Percentiles rank a stretch among this genome's conserved stretches.
These are phyloP conservation scores for Parnassius orleans DNA, from an alignment of 2,888 invertebrate species.

Conservation along the genomic window DNA sequence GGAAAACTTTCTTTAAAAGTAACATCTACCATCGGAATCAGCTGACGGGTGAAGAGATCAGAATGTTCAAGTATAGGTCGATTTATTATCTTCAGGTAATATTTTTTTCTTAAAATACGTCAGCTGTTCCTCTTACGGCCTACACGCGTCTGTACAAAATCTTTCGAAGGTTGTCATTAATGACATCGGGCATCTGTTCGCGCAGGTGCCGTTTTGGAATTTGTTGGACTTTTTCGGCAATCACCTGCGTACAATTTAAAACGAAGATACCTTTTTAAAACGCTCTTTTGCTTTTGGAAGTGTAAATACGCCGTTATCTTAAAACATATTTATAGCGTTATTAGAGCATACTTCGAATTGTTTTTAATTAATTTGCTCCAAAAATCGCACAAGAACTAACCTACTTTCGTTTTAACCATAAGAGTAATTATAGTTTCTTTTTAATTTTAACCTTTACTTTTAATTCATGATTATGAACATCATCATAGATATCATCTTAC, in stretches of 20 bases:
- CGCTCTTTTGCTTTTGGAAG: neutral
- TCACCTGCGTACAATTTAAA: constrained; percentile 29
- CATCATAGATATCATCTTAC: no score
- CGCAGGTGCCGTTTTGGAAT: constrained; percentile 65
- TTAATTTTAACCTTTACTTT: no score
- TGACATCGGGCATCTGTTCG: constrained; percentile 61
- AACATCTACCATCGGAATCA: constrained; percentile 51
- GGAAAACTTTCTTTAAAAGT: neutral
- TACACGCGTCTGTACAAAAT: constrained; percentile 55
- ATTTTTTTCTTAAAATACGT: constrained; percentile 44
- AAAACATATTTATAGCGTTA: constrained; percentile 8
- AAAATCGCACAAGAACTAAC: constrained; percentile 2
- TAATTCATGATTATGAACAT: neutral
- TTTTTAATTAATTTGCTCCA: constrained; percentile 12
- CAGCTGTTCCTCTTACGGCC: constrained; percentile 59
- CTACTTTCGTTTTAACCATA: constrained; percentile 1
- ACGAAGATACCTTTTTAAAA: constrained; percentile 4
- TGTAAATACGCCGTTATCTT: constrained; percentile 10
- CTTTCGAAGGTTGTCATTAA: constrained; percentile 59
- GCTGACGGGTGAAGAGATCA: constrained; percentile 49
- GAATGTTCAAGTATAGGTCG: constrained; percentile 23
- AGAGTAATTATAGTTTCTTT: no score
- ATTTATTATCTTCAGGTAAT: constrained; percentile 54
- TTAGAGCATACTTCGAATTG: constrained; percentile 22
- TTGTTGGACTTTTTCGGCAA: constrained; percentile 44